Evolutionary conservation across 2,888 invertebrate species (phyloP).

Genomic region (Chironomus riparius): DNA sequence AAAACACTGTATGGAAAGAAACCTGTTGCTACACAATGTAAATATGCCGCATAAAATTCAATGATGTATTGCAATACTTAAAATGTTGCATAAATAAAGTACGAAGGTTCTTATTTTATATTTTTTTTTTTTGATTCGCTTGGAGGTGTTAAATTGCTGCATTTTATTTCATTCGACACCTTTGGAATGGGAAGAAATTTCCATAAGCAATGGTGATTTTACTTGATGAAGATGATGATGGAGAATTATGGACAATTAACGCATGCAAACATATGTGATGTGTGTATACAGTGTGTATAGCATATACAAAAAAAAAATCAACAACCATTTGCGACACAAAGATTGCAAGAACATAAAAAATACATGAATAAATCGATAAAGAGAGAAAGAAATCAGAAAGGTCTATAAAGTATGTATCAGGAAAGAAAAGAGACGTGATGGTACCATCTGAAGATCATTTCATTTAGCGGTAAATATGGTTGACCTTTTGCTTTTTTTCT

Average conservation of each 20-base stretch:
- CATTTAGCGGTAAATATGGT: slow-evolving; percentile 23
- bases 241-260: not conserved
- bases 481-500: slow-evolving; percentile 12
- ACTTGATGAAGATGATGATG: not conserved
- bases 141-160: not conserved
- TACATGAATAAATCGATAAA: no score
- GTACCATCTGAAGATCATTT: slow-evolving; percentile 5
- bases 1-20: not conserved
- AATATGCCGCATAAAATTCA: not conserved
- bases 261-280: not conserved
- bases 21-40: not conserved
- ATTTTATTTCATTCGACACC: not conserved
- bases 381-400: not conserved
- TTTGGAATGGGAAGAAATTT: not conserved
- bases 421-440: not conserved
- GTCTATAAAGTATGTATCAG: not conserved
- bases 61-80: not conserved
- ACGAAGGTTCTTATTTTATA: not conserved
- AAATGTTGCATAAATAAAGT: not conserved
- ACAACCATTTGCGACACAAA: no score
- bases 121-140: not conserved
- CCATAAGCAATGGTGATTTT: not conserved
- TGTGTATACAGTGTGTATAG: no score
- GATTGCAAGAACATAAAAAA: no score
- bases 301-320: no score